A percentile compares a stretch with the other conserved stretches of the same genome.
Conservation (phyloP, 2,888 invertebrate genomes). For the Tetragonisca angustula region DNA sequence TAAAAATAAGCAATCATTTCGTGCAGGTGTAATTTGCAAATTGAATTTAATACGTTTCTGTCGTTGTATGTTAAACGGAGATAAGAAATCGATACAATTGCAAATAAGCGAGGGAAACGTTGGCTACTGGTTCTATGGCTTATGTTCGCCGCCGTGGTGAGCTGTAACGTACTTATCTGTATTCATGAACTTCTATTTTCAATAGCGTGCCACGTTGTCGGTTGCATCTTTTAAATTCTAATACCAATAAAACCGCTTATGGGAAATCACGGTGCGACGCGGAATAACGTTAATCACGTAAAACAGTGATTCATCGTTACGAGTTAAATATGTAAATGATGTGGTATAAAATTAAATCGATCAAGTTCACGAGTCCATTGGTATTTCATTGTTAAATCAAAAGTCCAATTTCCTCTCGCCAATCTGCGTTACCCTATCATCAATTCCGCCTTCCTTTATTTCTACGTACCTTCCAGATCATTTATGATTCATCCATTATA, state of each 20-base stretch:
- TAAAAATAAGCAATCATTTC: not conserved
- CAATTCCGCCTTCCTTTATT: not conserved
- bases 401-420: not conserved
- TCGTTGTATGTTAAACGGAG: not conserved
- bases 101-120: conserved; percentile 10
- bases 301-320: conserved; percentile 1
- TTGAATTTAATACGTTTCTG: not conserved
- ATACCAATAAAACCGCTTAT: conserved; percentile 17
- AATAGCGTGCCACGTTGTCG: conserved; percentile 27
- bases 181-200: conserved; percentile 47
- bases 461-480: conserved; percentile 12
- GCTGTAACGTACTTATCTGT: conserved; percentile 36
- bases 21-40: not conserved
- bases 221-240: conserved; percentile 39
- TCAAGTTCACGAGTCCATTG: not conserved
- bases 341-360: conserved; percentile 2
- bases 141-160: conserved; percentile 20
- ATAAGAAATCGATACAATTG: conserved; percentile 18
- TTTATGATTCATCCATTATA: conserved; percentile 21
- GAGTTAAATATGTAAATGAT: conserved; percentile 1
- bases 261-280: conserved; percentile 20
- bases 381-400: not conserved
- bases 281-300: not conserved
- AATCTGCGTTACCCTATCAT: not conserved
- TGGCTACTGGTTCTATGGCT: conserved; percentile 40